A percentile compares a stretch with the other conserved stretches of the same genome.
Evolutionary conservation across 2,888 invertebrate species (phyloP).

Genomic region (Agrochola lota): DNA sequence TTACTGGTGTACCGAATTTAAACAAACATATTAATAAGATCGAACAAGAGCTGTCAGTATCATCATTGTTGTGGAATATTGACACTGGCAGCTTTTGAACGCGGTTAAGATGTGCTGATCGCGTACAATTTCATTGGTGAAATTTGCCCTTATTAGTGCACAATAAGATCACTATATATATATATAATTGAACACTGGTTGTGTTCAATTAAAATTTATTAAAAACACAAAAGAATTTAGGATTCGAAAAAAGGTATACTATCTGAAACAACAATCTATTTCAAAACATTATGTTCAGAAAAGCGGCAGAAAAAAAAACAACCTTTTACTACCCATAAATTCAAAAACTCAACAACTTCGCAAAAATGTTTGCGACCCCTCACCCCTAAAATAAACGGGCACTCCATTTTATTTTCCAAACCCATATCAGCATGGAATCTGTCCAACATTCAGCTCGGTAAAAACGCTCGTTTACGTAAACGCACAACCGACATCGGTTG

Average conservation of each 20-base stretch:
- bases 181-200: no score
- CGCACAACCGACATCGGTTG: slow-evolving; percentile 51
- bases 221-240: background rate
- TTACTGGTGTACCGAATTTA: background rate
- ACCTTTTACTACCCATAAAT: slow-evolving; percentile 39
- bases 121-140: background rate
- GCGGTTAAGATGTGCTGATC: background rate
- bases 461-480: slow-evolving; percentile 48
- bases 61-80: background rate
- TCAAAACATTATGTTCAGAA: slow-evolving; percentile 11
- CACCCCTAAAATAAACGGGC: slow-evolving; percentile 33
- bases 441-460: slow-evolving; percentile 43
- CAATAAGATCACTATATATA: background rate
- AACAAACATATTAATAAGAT: background rate
- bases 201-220: background rate
- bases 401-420: slow-evolving; percentile 47
- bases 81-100: background rate
- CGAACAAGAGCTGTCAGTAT: background rate
- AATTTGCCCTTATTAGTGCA: background rate
- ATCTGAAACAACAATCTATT: background rate
- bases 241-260: background rate
- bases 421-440: slow-evolving; percentile 54
- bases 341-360: slow-evolving; percentile 37
- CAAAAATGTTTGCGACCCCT: slow-evolving; percentile 8
- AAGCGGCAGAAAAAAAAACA: background rate